A percentile compares a stretch with the other conserved stretches of the same genome.
These are phyloP conservation scores for Macrostomum lignano DNA, from an alignment of 1,140 invertebrate species.

Conservation along the genomic window DNA sequence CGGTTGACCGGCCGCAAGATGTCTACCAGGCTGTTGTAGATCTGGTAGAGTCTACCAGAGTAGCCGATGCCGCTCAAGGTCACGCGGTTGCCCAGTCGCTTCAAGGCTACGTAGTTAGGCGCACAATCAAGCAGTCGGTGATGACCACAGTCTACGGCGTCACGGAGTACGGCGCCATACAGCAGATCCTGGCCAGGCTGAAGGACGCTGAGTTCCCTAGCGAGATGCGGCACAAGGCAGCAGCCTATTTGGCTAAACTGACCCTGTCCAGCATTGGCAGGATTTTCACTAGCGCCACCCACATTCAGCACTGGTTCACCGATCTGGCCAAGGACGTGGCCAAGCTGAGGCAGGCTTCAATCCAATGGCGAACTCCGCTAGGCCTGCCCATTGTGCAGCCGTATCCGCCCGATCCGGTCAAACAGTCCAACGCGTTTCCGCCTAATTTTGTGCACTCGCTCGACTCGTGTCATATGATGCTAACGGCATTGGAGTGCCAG, in stretches of 20 bases:
- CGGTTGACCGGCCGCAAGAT: slow-evolving; percentile 50
- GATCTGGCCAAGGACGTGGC: slow-evolving; percentile 52
- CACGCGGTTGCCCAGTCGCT: slow-evolving; percentile 41
- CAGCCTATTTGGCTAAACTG: slow-evolving; percentile 49
- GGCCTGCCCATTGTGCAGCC: slow-evolving; percentile 77
- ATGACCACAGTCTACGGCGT: slow-evolving; percentile 99
- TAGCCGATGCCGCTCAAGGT: slow-evolving; percentile 43
- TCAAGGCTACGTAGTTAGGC: slow-evolving; percentile 53
- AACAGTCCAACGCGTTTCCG: slow-evolving; percentile 88
- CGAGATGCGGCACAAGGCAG: slow-evolving; percentile 39
- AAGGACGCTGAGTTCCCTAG: slow-evolving; percentile 55
- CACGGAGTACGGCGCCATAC: slow-evolving; percentile 58
- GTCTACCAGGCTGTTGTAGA: slow-evolving; percentile 53
- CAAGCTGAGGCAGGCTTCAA: slow-evolving; percentile 38
- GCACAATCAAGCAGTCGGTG: slow-evolving; percentile 92
- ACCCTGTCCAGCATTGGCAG: slow-evolving; percentile 60
- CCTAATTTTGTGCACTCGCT: slow-evolving; percentile 96
- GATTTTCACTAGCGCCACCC: slow-evolving; percentile 71
- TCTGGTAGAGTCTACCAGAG: slow-evolving; percentile 34
- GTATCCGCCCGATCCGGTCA: slow-evolving; percentile 52
- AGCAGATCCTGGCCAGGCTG: slow-evolving; percentile 68
- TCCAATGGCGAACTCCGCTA: slow-evolving; percentile 79
- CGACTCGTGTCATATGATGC: slow-evolving; percentile 95
- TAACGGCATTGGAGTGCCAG: slow-evolving; percentile 63
- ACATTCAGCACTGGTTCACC: slow-evolving; percentile 88